Conservation (phyloP, 2,888 invertebrate species). For the Drosophila gaucha region DNA sequence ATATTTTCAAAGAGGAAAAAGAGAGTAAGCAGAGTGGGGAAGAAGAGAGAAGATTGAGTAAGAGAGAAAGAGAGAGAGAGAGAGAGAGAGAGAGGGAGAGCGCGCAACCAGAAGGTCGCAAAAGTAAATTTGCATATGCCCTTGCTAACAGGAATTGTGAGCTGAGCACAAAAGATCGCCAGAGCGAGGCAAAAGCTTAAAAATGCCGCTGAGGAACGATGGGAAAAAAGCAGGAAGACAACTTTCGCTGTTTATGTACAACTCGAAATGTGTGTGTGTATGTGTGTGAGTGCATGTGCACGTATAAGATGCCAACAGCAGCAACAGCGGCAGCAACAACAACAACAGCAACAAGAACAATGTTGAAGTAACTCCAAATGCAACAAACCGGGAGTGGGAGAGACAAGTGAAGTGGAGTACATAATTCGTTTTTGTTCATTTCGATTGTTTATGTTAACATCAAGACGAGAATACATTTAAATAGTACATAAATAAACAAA, state of each 20-base stretch:
- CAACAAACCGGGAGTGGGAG: constrained; percentile 12
- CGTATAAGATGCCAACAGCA: constrained; percentile 21
- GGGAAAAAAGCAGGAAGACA: constrained; percentile 78
- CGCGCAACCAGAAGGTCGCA: constrained; percentile 46
- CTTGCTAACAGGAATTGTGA: constrained; percentile 58
- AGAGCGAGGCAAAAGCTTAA: constrained; percentile 30
- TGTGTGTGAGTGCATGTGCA: constrained; percentile 14
- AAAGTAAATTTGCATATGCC: constrained; percentile 57
- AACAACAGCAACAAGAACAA: constrained; percentile 19
- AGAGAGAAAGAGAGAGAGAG: not conserved
- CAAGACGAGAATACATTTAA: constrained; percentile 48
- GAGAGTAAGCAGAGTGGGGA: not conserved
- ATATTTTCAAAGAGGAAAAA: not conserved
- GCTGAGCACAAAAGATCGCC: constrained; percentile 16
- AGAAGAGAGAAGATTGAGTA: not conserved
- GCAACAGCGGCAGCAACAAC: constrained; percentile 1
- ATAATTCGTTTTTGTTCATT: constrained; percentile 18
- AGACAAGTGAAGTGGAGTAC: constrained; percentile 6
- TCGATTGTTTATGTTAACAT: constrained; percentile 53
- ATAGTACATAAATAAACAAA: constrained; percentile 56
- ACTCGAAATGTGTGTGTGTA: constrained; percentile 39
- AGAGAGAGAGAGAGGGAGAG: constrained; percentile 2
- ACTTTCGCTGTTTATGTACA: constrained; percentile 78
- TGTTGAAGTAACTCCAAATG: constrained; percentile 32
- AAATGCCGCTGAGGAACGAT: constrained; percentile 32